Conservation (phyloP, 2,797 vertebrate genomes). For the Anolis apletophallus region DNA sequence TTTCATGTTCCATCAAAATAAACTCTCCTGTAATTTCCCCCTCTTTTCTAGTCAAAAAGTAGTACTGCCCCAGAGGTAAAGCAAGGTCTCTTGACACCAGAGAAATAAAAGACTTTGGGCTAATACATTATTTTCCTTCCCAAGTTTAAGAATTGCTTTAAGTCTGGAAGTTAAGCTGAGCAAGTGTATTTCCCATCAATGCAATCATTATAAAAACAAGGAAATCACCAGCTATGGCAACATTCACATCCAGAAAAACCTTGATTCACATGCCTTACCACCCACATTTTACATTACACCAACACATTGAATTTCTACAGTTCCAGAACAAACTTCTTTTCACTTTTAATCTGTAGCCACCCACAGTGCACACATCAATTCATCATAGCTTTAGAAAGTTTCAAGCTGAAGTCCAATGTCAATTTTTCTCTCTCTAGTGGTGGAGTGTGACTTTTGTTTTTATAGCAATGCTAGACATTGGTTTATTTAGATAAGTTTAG, state of each 20-base stretch:
- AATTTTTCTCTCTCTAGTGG: slow-evolving; percentile 25
- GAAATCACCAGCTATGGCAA: slow-evolving; percentile 48
- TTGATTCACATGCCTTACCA: slow-evolving; percentile 52
- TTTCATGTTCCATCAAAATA: too few species aligned
- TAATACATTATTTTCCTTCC: slow-evolving; percentile 25
- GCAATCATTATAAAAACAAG: slow-evolving; percentile 57
- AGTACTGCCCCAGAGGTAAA: background rate
- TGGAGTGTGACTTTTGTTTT: slow-evolving; percentile 14
- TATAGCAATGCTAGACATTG: background rate
- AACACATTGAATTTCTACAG: background rate
- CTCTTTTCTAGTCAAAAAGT: background rate
- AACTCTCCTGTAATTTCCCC: background rate
- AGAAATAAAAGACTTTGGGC: background rate
- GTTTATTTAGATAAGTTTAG: slow-evolving; percentile 26
- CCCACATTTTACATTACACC: slow-evolving; percentile 45
- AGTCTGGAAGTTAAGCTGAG: slow-evolving; percentile 40
- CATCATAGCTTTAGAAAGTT: slow-evolving; percentile 23
- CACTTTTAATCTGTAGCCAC: slow-evolving; percentile 52
- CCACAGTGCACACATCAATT: slow-evolving; percentile 26
- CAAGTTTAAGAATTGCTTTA: slow-evolving; percentile 18
- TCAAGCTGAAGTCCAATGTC: slow-evolving; percentile 28
- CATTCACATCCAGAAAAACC: slow-evolving; percentile 50
- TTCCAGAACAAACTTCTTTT: slow-evolving; percentile 49
- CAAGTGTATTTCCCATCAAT: slow-evolving; percentile 54
- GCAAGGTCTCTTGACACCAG: background rate